Percentiles rank a stretch among this genome's conserved stretches.
Conservation (phyloP, 2,888 invertebrate genomes). For the Steinernema carpocapsae region DNA sequence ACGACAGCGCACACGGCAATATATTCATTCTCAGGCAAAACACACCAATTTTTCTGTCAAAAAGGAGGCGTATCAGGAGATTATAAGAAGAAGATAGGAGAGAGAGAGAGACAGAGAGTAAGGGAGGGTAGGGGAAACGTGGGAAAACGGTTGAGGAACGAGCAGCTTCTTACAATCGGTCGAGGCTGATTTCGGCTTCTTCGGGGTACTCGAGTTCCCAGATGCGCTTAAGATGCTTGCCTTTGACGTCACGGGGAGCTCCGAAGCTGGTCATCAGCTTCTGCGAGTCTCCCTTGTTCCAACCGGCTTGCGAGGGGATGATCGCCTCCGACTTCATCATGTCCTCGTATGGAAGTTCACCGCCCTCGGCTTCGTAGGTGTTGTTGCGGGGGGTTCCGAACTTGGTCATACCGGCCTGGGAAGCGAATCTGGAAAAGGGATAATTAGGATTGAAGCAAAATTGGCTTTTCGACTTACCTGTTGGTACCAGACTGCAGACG, state of each 20-base stretch:
- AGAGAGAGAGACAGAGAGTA: neutral
- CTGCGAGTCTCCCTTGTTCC: constrained; percentile 69
- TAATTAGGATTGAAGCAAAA: neutral
- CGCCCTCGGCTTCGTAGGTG: constrained; percentile 67
- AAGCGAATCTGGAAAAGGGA: constrained; percentile 57
- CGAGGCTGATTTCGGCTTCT: constrained; percentile 60
- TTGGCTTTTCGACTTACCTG: constrained; percentile 36
- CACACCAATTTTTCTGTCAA: neutral
- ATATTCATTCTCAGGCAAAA: neutral
- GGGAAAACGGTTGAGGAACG: neutral
- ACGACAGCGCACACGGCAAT: constrained; percentile 7
- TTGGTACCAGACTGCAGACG: constrained; percentile 67
- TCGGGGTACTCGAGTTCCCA: constrained; percentile 68
- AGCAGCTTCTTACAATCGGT: constrained; percentile 60
- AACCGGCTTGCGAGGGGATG: constrained; percentile 69
- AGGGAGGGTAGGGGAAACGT: neutral
- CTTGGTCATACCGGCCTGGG: constrained; percentile 60
- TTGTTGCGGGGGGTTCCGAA: constrained; percentile 66
- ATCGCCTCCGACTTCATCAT: constrained; percentile 68
- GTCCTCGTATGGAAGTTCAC: constrained; percentile 68
- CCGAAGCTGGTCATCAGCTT: constrained; percentile 68
- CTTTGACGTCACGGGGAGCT: constrained; percentile 67
- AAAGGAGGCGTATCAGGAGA: constrained; percentile 12
- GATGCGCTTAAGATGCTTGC: constrained; percentile 68
- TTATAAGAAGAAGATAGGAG: neutral